Base-by-base conservation (phyloP, 2,797 vertebrate species). In the Pterois miles region DNA sequence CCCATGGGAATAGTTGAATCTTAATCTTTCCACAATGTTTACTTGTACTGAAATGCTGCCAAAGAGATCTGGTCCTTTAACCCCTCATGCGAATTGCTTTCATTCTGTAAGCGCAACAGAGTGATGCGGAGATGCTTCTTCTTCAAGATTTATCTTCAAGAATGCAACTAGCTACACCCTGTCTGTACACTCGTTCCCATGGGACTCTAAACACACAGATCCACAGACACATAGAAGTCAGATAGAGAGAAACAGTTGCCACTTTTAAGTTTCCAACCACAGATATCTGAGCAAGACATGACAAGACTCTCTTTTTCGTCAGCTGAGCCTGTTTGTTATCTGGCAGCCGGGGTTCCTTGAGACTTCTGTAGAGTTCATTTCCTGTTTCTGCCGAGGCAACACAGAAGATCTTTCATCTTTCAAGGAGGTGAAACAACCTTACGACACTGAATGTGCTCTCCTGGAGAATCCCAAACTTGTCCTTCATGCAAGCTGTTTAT, bases 181-280 rank as follows among this genome's bases (percentile, higher is more conserved):
- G 81, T 73, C 84, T 81, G 72, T 82, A 77, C 52, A 73, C 72
- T 60, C 56, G 71, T 29, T 77, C 83, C 89, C 84, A 18, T 3
- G 78, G 82, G 89, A 87, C 10, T n/a, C 48, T 65, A 72, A 91
- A 86, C 89, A 87, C 83, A 88, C 82, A 59, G 65, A 86, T 59
- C 65, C 73, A 59, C 81, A 65, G 65, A 74, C 67, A 64, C 69
- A 62, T 65, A 75, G 69, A 84, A 86, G 82, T 82, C 86, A 80
- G 83, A 83, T n/a, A 87, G 75, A 38, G 76, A 80, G 83, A 86
- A 84, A 86, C 84, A 80, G 88, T 92, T 79, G 88, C 80, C 82
- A 81, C 91, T 94, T 94, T 94, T 75, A 92, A 92, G 89, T 87
- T 89, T 75, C 58, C 83, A 87, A 78, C 76, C 88, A 82, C 73